phyloP scores from a whole-genome alignment of 2,113 vertebrate species.

The Pycnonotus jocosus region DNA sequence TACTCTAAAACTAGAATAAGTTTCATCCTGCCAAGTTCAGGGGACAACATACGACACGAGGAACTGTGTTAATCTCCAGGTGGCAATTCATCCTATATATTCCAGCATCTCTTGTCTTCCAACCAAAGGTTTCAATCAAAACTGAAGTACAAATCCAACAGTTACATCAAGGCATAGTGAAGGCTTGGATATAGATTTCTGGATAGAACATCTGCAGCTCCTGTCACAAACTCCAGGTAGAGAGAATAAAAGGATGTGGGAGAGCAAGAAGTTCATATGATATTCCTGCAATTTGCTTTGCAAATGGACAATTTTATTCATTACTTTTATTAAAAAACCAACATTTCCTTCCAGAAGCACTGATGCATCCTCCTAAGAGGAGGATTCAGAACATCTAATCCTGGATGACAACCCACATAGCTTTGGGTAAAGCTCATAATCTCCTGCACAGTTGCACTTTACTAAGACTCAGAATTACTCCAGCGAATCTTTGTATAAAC shows the following conservation, averaged over 20 bases:
- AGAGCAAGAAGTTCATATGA: not conserved
- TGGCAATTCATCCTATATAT: not conserved
- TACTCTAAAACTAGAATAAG: not conserved
- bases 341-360: not conserved
- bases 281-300: accelerated
- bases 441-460: not conserved
- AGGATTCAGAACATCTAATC: not conserved
- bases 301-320: not conserved
- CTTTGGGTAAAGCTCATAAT: not conserved
- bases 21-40: not conserved
- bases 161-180: not conserved
- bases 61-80: not conserved
- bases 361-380: not conserved
- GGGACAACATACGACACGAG: not conserved
- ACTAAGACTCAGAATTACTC: not conserved
- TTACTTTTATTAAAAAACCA: not conserved
- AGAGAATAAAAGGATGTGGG: not conserved
- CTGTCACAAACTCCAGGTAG: not conserved
- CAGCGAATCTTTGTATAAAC: not conserved
- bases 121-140: not conserved
- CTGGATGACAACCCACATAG: not conserved
- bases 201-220: not conserved
- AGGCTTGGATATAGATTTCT: not conserved
- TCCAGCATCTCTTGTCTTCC: not conserved
- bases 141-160: not conserved